These are phyloP conservation scores for Siniperca knerii DNA, from an alignment of 2,113 vertebrate genomes.

Conservation along the genomic window DNA sequence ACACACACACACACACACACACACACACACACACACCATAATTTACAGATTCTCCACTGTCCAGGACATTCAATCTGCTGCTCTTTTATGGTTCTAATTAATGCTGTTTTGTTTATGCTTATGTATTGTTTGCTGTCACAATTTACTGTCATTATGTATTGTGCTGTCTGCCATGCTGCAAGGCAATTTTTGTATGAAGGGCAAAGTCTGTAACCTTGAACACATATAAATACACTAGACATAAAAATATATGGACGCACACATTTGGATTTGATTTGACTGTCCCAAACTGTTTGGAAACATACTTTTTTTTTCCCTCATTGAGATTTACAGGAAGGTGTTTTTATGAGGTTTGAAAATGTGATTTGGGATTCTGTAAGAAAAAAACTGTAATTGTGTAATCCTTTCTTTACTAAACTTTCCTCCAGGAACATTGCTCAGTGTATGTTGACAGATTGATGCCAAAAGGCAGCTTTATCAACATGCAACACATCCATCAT, in stretches of 20 bases:
- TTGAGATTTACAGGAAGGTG: not conserved
- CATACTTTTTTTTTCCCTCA: not conserved
- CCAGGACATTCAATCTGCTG: slow-evolving; percentile 41
- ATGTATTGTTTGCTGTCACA: not conserved
- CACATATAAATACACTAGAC: not conserved
- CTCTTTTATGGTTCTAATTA: slow-evolving; percentile 41
- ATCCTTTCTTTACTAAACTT: not conserved
- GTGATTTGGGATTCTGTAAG: not conserved
- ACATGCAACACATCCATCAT: not conserved
- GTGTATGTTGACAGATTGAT: not conserved
- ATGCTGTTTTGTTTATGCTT: slow-evolving; percentile 29
- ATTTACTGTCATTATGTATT: slow-evolving; percentile 21
- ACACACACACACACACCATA: slow-evolving; percentile 1
- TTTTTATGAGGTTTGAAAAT: not conserved
- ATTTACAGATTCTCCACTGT: slow-evolving; percentile 19
- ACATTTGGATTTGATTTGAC: not conserved
- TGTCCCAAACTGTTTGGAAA: not conserved
- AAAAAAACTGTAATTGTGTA: not conserved
- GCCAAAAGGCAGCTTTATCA: not conserved
- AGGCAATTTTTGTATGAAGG: not conserved
- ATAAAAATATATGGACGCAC: not conserved
- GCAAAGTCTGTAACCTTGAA: slow-evolving; percentile 10
- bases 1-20: slow-evolving; percentile 8
- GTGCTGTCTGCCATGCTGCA: slow-evolving; percentile 9
- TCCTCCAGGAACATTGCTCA: not conserved